These are phyloP conservation scores for Callospermophilus lateralis DNA, from an alignment of 2,113 vertebrate genomes.

Conservation along the genomic window DNA sequence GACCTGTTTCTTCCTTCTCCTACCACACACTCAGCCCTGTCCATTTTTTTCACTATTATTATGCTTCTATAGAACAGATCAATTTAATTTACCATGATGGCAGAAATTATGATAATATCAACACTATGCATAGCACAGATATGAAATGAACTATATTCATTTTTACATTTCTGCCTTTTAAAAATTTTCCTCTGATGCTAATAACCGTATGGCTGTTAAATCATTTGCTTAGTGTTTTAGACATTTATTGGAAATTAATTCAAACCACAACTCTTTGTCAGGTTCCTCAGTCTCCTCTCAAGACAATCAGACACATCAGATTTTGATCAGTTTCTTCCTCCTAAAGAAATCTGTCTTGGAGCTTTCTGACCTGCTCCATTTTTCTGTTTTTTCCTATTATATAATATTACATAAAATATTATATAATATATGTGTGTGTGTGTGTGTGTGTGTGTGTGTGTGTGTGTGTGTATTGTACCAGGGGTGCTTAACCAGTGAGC, in stretches of 20 bases:
- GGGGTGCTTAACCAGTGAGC: no score
- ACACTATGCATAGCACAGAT: neutral
- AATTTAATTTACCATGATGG: neutral
- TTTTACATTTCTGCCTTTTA: neutral
- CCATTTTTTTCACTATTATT: neutral
- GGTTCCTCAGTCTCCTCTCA: neutral
- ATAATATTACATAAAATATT: no score
- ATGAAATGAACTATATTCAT: neutral
- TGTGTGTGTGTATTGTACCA: no score
- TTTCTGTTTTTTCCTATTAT: no score
- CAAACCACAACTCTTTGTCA: neutral
- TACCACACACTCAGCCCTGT: neutral
- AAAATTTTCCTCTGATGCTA: constrained; percentile 17
- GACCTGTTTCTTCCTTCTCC: neutral
- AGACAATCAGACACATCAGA: neutral
- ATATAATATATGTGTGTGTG: no score
- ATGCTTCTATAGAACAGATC: neutral
- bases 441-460: no score
- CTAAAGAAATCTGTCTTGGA: neutral
- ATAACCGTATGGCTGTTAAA: neutral
- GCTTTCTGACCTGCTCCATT: neutral
- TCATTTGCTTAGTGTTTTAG: neutral
- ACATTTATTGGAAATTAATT: neutral
- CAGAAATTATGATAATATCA: neutral
- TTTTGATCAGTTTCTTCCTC: neutral